These are phyloP conservation scores for Hoplodrina ambigua DNA, from an alignment of 2,888 invertebrate genomes.

Conservation along the genomic window DNA sequence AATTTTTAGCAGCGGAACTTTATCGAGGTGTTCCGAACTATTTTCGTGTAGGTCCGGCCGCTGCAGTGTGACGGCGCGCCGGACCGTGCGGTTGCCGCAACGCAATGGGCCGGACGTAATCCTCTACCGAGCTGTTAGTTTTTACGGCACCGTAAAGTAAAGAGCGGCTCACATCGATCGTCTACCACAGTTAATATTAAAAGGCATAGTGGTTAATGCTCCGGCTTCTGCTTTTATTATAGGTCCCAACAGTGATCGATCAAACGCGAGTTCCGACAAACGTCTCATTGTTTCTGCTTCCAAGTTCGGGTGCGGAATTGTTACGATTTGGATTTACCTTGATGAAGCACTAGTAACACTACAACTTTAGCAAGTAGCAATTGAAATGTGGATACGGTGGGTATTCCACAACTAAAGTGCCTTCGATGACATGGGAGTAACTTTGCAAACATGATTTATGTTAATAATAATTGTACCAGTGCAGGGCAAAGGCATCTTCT, in stretches of 20 bases:
- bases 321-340: conserved; percentile 69
- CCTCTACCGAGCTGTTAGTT: conserved; percentile 80
- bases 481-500: too few relatives aligned
- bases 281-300: conserved; percentile 70
- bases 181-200: conserved; percentile 76
- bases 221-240: conserved; percentile 70
- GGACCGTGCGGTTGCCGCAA: conserved; percentile 68
- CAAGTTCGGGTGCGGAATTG: conserved; percentile 68
- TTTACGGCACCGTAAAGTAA: conserved; percentile 84
- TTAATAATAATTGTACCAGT: too few relatives aligned
- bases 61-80: conserved; percentile 65
- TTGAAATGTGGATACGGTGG: conserved; percentile 26
- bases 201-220: conserved; percentile 70
- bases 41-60: conserved; percentile 59
- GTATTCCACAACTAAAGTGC: conserved; percentile 4
- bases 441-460: conserved; percentile 18
- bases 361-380: conserved; percentile 64
- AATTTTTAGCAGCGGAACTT: conserved; percentile 26
- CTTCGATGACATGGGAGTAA: conserved; percentile 24
- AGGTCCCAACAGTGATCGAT: conserved; percentile 72
- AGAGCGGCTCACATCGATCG: conserved; percentile 78
- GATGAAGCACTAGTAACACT: conserved; percentile 76
- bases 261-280: conserved; percentile 69
- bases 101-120: conserved; percentile 83
- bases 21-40: conserved; percentile 56